A percentile compares a stretch with the other conserved stretches of the same genome.
Conservation (phyloP, 2,888 invertebrate genomes). For the Abscondita cerata region DNA sequence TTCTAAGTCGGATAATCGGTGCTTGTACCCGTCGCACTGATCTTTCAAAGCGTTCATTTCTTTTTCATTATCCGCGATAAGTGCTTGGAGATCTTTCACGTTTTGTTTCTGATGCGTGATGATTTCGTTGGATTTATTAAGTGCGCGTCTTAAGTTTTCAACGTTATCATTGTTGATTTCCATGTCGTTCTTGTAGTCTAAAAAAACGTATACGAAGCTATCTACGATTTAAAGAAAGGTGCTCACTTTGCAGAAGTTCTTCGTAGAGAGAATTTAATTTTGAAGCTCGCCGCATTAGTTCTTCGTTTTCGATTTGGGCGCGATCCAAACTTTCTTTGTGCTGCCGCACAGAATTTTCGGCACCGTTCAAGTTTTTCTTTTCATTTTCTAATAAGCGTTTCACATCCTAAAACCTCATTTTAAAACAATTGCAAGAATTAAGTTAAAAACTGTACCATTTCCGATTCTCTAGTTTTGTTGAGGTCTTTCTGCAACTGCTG, state of each 20-base stretch:
- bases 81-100: no score
- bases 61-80: no score
- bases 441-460: slow-evolving; percentile 40
- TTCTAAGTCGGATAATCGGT: no score
- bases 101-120: no score
- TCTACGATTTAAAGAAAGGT: neutral
- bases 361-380: neutral
- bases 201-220: neutral
- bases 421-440: neutral
- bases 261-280: neutral
- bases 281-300: neutral
- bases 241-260: slow-evolving; percentile 1
- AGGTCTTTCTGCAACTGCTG: slow-evolving; percentile 50
- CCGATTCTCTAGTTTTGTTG: slow-evolving; percentile 43
- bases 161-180: no score
- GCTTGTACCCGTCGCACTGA: no score
- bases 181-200: neutral
- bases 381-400: slow-evolving; percentile 5
- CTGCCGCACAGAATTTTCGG: slow-evolving; percentile 7
- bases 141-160: no score
- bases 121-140: no score
- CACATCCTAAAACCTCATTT: slow-evolving; percentile 9
- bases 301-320: slow-evolving; percentile 1
- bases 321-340: slow-evolving; percentile 11
- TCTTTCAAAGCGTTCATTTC: no score